Evolutionary conservation across 2,888 invertebrate genomes (phyloP).

Genomic region (Drosophila maculinotata): DNA sequence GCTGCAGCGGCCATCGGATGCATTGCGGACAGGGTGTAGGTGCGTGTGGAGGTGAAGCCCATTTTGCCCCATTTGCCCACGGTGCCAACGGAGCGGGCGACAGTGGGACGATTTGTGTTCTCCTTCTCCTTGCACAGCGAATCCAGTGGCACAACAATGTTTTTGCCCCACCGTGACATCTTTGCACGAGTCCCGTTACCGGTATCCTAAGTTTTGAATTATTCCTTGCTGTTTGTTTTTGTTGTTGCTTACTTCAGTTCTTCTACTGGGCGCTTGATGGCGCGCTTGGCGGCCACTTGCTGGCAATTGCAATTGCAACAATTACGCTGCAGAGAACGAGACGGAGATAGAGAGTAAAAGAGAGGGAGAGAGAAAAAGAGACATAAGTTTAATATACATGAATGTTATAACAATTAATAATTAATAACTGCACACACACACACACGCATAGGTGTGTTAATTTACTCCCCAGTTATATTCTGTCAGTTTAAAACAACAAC

Average conservation of each 20-base stretch:
- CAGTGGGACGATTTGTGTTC: constrained; percentile 94
- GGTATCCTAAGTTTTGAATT: constrained; percentile 12
- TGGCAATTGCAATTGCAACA: constrained; percentile 47
- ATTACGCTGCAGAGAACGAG: constrained; percentile 40
- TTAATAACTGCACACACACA: constrained; percentile 3
- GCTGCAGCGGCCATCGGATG: constrained; percentile 78
- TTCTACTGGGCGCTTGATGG: constrained; percentile 5
- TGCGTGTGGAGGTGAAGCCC: constrained; percentile 95
- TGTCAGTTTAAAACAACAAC: constrained; percentile 8
- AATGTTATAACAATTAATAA: constrained; percentile 1
- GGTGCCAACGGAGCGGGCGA: constrained; percentile 95
- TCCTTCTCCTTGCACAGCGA: constrained; percentile 89
- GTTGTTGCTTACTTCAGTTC: neutral
- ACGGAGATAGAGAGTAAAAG: constrained; percentile 2
- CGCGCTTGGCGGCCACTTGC: constrained; percentile 36
- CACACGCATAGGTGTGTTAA: neutral
- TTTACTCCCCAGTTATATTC: constrained; percentile 6
- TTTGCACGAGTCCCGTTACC: constrained; percentile 24
- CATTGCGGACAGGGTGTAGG: constrained; percentile 82
- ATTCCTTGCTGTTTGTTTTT: neutral
- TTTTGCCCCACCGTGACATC: constrained; percentile 89
- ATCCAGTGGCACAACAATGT: constrained; percentile 88
- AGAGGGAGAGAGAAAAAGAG: constrained; percentile 1
- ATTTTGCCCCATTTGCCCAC: constrained; percentile 98
- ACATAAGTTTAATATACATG: constrained; percentile 16